Evolutionary conservation across 2,797 vertebrate genomes (phyloP).

Genomic region (Coranthus polyacanthus): DNA sequence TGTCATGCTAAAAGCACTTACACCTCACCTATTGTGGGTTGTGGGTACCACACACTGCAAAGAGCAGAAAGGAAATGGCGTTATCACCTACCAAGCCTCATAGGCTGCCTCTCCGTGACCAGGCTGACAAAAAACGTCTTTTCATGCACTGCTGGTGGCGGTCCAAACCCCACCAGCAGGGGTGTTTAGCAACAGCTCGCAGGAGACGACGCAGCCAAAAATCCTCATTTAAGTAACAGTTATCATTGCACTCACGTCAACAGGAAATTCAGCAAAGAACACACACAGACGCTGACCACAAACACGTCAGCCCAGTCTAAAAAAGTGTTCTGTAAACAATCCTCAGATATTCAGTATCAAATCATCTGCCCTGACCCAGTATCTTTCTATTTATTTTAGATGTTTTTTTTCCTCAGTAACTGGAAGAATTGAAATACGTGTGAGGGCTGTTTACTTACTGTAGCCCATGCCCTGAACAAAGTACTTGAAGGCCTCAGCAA

Average conservation of each 20-base stretch:
- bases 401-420: constrained; percentile 20
- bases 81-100: constrained; percentile 54
- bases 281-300: constrained; percentile 63
- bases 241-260: constrained; percentile 69
- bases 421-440: neutral
- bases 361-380: constrained; percentile 1
- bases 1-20: constrained; percentile 60
- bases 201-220: constrained; percentile 47
- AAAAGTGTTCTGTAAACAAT: constrained; percentile 36
- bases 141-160: constrained; percentile 58
- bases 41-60: constrained; percentile 72
- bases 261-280: constrained; percentile 60
- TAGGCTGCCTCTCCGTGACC: constrained; percentile 50
- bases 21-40: constrained; percentile 78
- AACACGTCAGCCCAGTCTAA: constrained; percentile 58
- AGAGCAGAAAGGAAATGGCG: constrained; percentile 76
- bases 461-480: constrained; percentile 91
- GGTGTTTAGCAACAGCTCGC: constrained; percentile 34
- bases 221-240: constrained; percentile 29
- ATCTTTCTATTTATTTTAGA: neutral
- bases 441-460: constrained; percentile 80
- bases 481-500: constrained; percentile 90
- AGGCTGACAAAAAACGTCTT: constrained; percentile 58
- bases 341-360: neutral
- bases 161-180: constrained; percentile 39